Evolutionary conservation across 2,888 invertebrate genomes (phyloP).

Genomic region (Drosophila antonietae): DNA sequence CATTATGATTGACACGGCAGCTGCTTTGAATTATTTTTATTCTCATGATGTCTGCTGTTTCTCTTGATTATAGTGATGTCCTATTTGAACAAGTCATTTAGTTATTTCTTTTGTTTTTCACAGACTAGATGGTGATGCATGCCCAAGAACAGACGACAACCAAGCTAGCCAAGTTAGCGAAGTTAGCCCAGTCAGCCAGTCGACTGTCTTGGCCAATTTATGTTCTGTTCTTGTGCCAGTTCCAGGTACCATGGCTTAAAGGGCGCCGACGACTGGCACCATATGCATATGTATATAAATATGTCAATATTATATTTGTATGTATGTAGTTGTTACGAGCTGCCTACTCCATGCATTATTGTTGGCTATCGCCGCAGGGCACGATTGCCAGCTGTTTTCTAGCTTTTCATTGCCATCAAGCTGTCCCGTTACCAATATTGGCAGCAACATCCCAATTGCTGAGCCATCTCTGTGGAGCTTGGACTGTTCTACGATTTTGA

Average conservation of each 20-base stretch:
- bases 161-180: constrained; percentile 18
- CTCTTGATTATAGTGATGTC: constrained; percentile 54
- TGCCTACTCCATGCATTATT: constrained; percentile 16
- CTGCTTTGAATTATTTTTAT: constrained; percentile 50
- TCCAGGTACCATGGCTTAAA: constrained; percentile 40
- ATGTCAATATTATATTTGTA: background rate
- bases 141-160: constrained; percentile 32
- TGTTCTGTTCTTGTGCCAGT: constrained; percentile 44
- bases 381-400: constrained; percentile 65
- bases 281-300: background rate
- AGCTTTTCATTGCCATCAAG: constrained; percentile 22
- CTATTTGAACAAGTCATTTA: constrained; percentile 43
- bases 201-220: constrained; percentile 26
- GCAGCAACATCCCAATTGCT: background rate
- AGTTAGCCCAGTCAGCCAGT: constrained; percentile 19
- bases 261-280: constrained; percentile 59
- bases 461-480: background rate
- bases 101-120: constrained; percentile 2
- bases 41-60: constrained; percentile 9
- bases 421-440: constrained; percentile 43
- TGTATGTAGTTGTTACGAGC: background rate
- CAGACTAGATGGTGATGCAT: constrained; percentile 26
- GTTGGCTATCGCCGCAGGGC: constrained; percentile 32
- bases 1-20: constrained; percentile 66
- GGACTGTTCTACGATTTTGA: background rate